Conservation (phyloP, 2,888 invertebrate species). For the Chrysolina americana region DNA sequence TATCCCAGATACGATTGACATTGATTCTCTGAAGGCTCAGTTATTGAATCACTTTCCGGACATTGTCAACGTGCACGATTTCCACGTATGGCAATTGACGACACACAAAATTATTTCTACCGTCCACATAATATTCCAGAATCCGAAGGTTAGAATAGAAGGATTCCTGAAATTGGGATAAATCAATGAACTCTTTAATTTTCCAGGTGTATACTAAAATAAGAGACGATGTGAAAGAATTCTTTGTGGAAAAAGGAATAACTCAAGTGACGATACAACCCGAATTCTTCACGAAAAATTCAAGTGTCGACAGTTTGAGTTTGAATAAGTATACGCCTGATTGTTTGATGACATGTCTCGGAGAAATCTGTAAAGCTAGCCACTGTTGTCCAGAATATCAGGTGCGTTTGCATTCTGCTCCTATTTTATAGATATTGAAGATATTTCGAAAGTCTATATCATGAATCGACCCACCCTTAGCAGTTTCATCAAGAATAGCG, state of each 20-base stretch:
- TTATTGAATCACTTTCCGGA: slow-evolving; percentile 78
- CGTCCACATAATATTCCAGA: slow-evolving; percentile 84
- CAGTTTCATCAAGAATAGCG: too few species aligned
- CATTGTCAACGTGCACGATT: slow-evolving; percentile 85
- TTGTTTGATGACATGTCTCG: slow-evolving; percentile 69
- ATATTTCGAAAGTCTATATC: too few species aligned
- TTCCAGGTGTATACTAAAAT: slow-evolving; percentile 72
- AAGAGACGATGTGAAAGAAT: slow-evolving; percentile 77
- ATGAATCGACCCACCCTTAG: too few species aligned
- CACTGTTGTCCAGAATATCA: slow-evolving; percentile 67
- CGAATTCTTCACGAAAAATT: slow-evolving; percentile 75
- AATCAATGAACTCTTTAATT: neutral
- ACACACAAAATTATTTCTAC: slow-evolving; percentile 86
- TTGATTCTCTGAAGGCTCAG: slow-evolving; percentile 78
- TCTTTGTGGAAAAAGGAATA: slow-evolving; percentile 86
- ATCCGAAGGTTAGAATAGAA: slow-evolving; percentile 71
- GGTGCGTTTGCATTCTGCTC: slow-evolving; percentile 46
- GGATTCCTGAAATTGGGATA: neutral
- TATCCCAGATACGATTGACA: slow-evolving; percentile 90
- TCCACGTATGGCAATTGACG: slow-evolving; percentile 92
- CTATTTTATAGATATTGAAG: too few species aligned
- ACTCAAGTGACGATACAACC: slow-evolving; percentile 90
- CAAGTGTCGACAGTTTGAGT: slow-evolving; percentile 58
- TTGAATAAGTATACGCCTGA: slow-evolving; percentile 58
- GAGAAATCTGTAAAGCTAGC: slow-evolving; percentile 66